Conservation (phyloP, 35 echinoderm and acorn worm species). For the Amphiura filiformis region DNA sequence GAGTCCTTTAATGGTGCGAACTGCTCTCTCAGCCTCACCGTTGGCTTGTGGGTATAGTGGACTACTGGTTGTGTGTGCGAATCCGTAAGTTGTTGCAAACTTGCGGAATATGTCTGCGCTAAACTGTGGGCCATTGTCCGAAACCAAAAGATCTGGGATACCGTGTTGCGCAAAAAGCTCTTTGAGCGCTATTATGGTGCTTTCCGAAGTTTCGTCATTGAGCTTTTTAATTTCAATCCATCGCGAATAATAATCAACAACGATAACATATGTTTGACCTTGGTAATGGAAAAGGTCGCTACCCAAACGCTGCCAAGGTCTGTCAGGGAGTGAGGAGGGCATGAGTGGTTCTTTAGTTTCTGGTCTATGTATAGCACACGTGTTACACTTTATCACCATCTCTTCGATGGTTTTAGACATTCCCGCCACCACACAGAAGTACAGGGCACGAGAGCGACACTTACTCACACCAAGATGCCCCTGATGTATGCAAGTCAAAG, state of each 20-base stretch:
- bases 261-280: slow-evolving; percentile 14
- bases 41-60: slow-evolving; percentile 33
- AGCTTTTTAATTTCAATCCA: slow-evolving; percentile 40
- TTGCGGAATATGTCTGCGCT: neutral
- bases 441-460: slow-evolving; percentile 12
- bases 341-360: slow-evolving; percentile 44
- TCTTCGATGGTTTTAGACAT: slow-evolving; percentile 40
- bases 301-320: slow-evolving; percentile 51
- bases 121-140: neutral
- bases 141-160: neutral
- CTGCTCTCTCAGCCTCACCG: slow-evolving; percentile 58
- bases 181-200: slow-evolving; percentile 8
- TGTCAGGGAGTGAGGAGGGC: slow-evolving; percentile 34
- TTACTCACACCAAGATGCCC: slow-evolving; percentile 32
- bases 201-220: neutral
- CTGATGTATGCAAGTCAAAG: slow-evolving; percentile 40
- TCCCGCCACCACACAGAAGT: slow-evolving; percentile 46
- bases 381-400: slow-evolving; percentile 38
- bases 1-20: slow-evolving; percentile 37
- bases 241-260: slow-evolving; percentile 40
- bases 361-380: slow-evolving; percentile 25
- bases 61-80: slow-evolving; percentile 28
- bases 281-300: slow-evolving; percentile 44
- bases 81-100: slow-evolving; percentile 22
- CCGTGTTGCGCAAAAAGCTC: slow-evolving; percentile 34